These are phyloP conservation scores for Syngnathus typhle DNA, from an alignment of 2,113 vertebrate species.

Conservation along the genomic window DNA sequence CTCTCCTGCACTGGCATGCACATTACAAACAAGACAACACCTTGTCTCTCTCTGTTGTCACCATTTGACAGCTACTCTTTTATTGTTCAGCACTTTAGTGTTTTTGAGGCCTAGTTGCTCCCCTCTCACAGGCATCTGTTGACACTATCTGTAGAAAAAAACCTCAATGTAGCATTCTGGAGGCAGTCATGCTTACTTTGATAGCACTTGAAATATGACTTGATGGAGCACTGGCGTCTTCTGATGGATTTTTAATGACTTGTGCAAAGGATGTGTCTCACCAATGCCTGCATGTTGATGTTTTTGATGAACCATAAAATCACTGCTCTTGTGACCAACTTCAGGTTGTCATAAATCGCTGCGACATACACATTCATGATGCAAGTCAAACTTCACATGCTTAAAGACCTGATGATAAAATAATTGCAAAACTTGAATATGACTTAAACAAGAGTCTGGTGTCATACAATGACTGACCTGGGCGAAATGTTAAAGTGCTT, in stretches of 20 bases:
- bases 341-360: conserved; percentile 14
- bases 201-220: neutral
- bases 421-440: neutral
- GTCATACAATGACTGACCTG: neutral
- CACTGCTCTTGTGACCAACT: conserved; percentile 7
- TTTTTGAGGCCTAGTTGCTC: conserved; percentile 5
- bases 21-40: neutral
- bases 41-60: conserved; percentile 21
- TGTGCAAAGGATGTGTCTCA: neutral
- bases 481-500: neutral
- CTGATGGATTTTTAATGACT: neutral
- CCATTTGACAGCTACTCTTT: neutral
- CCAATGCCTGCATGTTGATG: neutral
- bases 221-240: neutral
- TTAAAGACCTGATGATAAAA: neutral
- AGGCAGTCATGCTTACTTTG: neutral
- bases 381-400: neutral
- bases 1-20: conserved; percentile 32
- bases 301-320: neutral
- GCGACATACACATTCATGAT: conserved; percentile 3
- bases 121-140: neutral
- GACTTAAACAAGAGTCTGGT: neutral
- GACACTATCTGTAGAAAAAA: neutral
- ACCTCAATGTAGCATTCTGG: neutral
- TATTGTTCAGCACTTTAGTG: conserved; percentile 6